phyloP scores from a whole-genome alignment of 2,888 invertebrate species.

The Drosophila paucipuncta region DNA sequence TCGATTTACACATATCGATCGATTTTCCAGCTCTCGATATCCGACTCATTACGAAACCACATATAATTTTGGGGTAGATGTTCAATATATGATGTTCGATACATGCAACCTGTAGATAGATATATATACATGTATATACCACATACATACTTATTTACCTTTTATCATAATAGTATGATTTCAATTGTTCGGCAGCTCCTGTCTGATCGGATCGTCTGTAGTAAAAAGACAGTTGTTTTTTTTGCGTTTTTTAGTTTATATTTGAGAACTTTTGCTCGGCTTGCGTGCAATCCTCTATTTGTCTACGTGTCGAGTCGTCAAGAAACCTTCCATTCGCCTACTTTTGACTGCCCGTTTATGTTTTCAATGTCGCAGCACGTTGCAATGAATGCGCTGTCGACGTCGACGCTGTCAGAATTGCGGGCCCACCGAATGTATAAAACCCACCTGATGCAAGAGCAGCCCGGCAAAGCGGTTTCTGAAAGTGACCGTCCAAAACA shows the following conservation, averaged over 20 bases:
- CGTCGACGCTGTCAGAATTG: slow-evolving; percentile 23
- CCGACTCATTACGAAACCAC: neutral
- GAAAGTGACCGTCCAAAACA: slow-evolving; percentile 41
- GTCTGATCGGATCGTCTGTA: neutral
- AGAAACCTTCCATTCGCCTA: neutral
- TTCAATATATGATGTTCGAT: neutral
- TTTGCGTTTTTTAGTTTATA: neutral
- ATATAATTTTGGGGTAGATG: neutral
- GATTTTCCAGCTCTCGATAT: neutral
- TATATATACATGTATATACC: neutral
- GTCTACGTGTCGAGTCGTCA: neutral
- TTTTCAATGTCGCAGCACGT: neutral
- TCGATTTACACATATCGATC: neutral
- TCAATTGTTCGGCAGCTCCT: neutral
- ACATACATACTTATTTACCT: neutral
- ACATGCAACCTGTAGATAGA: neutral
- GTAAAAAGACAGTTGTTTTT: neutral
- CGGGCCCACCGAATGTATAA: slow-evolving; percentile 35
- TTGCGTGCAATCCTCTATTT: neutral
- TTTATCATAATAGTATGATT: neutral
- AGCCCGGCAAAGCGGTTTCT: slow-evolving; percentile 84
- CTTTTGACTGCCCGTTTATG: neutral
- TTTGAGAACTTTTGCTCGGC: neutral
- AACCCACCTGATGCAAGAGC: slow-evolving; percentile 51
- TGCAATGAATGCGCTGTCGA: slow-evolving; percentile 1